Percentiles rank a stretch among this genome's conserved stretches.
These are phyloP conservation scores for Scaptomyza hsui DNA, from an alignment of 1,140 invertebrate species.

Conservation along the genomic window DNA sequence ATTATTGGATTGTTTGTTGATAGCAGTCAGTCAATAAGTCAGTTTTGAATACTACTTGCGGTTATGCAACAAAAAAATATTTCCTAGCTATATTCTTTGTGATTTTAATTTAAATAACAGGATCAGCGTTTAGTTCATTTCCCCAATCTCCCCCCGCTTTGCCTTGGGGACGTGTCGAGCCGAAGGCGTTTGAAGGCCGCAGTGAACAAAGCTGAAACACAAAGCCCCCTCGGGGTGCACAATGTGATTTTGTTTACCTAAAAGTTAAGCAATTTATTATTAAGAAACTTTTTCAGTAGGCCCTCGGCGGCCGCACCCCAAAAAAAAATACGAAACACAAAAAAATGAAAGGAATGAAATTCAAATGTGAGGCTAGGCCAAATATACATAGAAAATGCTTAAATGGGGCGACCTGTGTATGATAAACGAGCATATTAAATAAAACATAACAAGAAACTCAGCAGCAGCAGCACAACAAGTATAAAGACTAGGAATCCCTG, in stretches of 20 bases:
- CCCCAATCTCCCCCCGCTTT: neutral
- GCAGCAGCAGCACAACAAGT: conserved; percentile 7
- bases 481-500: neutral
- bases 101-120: conserved; percentile 43
- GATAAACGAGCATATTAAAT: conserved; percentile 67
- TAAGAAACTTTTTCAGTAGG: conserved; percentile 70
- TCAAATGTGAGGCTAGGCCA: conserved; percentile 20
- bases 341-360: neutral
- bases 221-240: conserved; percentile 8
- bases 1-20: too few relatives aligned
- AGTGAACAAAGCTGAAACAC: neutral
- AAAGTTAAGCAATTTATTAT: conserved; percentile 80
- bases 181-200: conserved; percentile 47
- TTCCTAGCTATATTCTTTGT: conserved; percentile 16
- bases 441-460: conserved; percentile 59
- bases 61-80: neutral
- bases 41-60: too few relatives aligned
- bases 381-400: conserved; percentile 16
- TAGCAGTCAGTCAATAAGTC: too few relatives aligned
- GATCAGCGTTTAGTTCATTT: conserved; percentile 28
- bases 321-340: neutral
- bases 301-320: conserved; percentile 30
- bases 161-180: conserved; percentile 56
- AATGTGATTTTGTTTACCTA: conserved; percentile 77
- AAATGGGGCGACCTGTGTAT: conserved; percentile 44